These are phyloP conservation scores for Solen grandis DNA, from an alignment of 1,140 invertebrate genomes.

Conservation along the genomic window DNA sequence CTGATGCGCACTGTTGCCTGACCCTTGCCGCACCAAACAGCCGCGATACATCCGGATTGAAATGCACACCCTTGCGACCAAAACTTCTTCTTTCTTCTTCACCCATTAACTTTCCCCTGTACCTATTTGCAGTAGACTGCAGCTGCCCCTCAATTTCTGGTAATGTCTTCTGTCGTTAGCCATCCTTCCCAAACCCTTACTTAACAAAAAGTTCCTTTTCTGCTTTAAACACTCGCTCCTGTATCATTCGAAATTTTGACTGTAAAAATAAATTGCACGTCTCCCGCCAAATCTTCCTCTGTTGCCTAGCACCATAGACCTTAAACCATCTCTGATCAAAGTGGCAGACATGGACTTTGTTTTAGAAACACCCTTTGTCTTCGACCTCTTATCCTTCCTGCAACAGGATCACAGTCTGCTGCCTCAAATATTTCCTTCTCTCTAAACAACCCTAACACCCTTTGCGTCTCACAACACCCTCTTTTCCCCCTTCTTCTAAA, in stretches of 20 bases:
- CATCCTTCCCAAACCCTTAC: no score
- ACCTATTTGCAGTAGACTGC: neutral
- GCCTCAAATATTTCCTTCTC: constrained; percentile 7
- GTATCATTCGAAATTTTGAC: constrained; percentile 45
- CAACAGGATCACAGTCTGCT: constrained; percentile 51
- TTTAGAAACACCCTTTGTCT: constrained; percentile 17
- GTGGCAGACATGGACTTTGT: neutral
- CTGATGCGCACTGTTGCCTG: neutral
- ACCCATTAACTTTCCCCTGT: neutral
- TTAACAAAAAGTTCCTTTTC: no score
- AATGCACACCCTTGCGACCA: constrained; percentile 28
- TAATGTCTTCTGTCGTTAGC: neutral
- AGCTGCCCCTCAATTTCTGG: neutral
- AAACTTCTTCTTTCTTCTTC: neutral
- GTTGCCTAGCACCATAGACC: constrained; percentile 7
- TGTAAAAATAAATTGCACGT: constrained; percentile 62
- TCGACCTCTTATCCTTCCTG: constrained; percentile 21
- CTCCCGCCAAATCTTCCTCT: neutral
- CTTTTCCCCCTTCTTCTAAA: constrained; percentile 14
- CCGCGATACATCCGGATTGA: constrained; percentile 65
- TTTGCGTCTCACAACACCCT: constrained; percentile 61
- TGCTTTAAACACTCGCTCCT: constrained; percentile 20
- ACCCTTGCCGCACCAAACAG: constrained; percentile 12
- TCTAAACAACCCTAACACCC: constrained; percentile 12
- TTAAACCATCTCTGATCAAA: constrained; percentile 34